Evolutionary conservation across 1,140 invertebrate genomes (phyloP).

Genomic region (Drosophila arizonae): DNA sequence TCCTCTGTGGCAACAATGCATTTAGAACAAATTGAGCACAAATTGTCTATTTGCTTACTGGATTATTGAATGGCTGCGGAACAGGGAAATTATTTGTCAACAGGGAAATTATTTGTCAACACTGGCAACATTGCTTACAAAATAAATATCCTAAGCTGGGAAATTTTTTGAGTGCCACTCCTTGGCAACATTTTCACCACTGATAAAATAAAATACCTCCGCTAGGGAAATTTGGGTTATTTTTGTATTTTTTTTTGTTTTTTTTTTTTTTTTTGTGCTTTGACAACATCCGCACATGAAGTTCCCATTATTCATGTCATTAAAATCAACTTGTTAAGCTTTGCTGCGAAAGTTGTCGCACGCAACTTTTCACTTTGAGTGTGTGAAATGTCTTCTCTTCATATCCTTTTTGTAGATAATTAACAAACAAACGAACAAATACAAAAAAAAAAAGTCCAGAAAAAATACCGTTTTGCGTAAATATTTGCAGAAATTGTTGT

Average conservation of each 20-base stretch:
- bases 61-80: not conserved
- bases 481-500: slow-evolving; percentile 31
- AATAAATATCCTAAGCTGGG: slow-evolving; percentile 5
- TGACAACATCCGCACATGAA: slow-evolving; percentile 16
- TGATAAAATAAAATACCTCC: not conserved
- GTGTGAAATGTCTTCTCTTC: slow-evolving; percentile 20
- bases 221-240: slow-evolving; percentile 2
- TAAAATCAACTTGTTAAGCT: slow-evolving; percentile 17
- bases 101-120: not conserved
- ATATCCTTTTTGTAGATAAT: slow-evolving; percentile 22
- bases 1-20: no score
- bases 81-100: not conserved
- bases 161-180: slow-evolving; percentile 1
- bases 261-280: not conserved
- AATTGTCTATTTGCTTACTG: not conserved
- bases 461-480: slow-evolving; percentile 49
- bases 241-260: not conserved
- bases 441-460: no score
- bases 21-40: not conserved
- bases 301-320: slow-evolving; percentile 28
- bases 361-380: slow-evolving; percentile 44
- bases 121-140: not conserved
- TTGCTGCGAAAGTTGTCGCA: slow-evolving; percentile 65
- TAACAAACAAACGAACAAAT: slow-evolving; percentile 35
- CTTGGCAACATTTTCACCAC: not conserved